Evolutionary conservation across 2,888 invertebrate genomes (phyloP).

Genomic region (Cordilura impudica): DNA sequence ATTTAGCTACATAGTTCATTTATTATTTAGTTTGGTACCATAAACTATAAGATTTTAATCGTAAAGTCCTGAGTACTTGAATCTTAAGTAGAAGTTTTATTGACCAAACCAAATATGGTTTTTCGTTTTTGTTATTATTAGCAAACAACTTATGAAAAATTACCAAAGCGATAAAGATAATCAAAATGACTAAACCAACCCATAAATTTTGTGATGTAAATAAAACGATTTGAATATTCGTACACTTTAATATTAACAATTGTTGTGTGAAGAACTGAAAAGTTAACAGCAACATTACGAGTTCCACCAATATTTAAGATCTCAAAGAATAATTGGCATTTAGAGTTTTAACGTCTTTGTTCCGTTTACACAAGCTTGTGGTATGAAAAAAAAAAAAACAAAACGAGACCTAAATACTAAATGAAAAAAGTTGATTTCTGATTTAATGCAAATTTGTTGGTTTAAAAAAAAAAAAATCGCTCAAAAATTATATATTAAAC

Average conservation of each 20-base stretch:
- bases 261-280: slow-evolving; percentile 16
- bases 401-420: background rate
- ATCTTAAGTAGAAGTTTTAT: slow-evolving; percentile 31
- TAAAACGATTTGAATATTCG: slow-evolving; percentile 31
- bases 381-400: background rate
- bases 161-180: slow-evolving; percentile 55
- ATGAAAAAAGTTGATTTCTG: background rate
- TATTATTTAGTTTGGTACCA: background rate
- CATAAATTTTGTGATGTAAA: slow-evolving; percentile 55
- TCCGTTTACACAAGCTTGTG: slow-evolving; percentile 11
- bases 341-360: slow-evolving; percentile 55
- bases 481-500: slow-evolving; percentile 11
- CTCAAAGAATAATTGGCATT: slow-evolving; percentile 53
- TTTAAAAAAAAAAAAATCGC: slow-evolving; percentile 16
- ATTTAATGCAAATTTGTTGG: slow-evolving; percentile 53
- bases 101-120: slow-evolving; percentile 40
- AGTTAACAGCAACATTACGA: slow-evolving; percentile 4
- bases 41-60: slow-evolving; percentile 41
- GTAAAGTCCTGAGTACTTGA: slow-evolving; percentile 10
- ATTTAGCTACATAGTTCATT: background rate
- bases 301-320: slow-evolving; percentile 9
- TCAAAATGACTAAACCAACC: slow-evolving; percentile 60
- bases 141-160: slow-evolving; percentile 50
- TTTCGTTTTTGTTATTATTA: slow-evolving; percentile 15
- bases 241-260: slow-evolving; percentile 9